Evolutionary conservation across 2,113 vertebrate species (phyloP).

Genomic region (Pleuronectes platessa): DNA sequence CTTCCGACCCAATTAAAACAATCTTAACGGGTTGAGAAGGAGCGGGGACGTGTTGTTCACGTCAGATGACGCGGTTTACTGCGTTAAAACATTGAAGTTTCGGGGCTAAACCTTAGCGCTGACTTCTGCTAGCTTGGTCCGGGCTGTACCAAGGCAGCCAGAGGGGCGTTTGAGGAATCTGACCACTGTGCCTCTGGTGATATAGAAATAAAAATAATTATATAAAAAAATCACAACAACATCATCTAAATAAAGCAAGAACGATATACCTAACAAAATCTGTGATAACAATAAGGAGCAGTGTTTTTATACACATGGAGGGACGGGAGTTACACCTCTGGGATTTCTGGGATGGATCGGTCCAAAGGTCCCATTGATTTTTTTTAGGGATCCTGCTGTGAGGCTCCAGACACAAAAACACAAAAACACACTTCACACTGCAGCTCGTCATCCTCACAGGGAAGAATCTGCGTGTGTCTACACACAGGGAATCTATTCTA

Average conservation of each 20-base stretch:
- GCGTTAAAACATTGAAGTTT: slow-evolving; percentile 14
- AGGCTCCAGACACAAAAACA: slow-evolving; percentile 28
- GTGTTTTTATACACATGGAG: not conserved
- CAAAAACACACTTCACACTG: slow-evolving; percentile 14
- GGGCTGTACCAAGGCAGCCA: slow-evolving; percentile 48
- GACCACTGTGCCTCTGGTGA: not conserved
- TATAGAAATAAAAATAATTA: not conserved
- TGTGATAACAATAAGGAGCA: not conserved
- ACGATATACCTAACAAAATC: too few relatives aligned
- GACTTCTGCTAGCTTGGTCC: slow-evolving; percentile 38
- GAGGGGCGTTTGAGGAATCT: not conserved
- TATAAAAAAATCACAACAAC: too few relatives aligned
- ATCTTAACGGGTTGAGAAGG: not conserved
- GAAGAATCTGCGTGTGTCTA: too few relatives aligned
- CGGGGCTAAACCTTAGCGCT: slow-evolving; percentile 51
- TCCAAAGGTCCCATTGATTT: slow-evolving; percentile 71
- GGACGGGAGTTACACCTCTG: not conserved
- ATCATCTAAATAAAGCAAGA: too few relatives aligned
- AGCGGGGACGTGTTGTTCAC: not conserved
- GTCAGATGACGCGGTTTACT: not conserved
- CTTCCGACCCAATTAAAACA: not conserved
- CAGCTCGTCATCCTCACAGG: too few relatives aligned
- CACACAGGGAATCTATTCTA: too few relatives aligned
- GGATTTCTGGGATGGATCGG: slow-evolving; percentile 42
- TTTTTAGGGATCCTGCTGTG: slow-evolving; percentile 59